Evolutionary conservation across 1,140 invertebrate genomes (phyloP).

Genomic region (Cydia pomonella): DNA sequence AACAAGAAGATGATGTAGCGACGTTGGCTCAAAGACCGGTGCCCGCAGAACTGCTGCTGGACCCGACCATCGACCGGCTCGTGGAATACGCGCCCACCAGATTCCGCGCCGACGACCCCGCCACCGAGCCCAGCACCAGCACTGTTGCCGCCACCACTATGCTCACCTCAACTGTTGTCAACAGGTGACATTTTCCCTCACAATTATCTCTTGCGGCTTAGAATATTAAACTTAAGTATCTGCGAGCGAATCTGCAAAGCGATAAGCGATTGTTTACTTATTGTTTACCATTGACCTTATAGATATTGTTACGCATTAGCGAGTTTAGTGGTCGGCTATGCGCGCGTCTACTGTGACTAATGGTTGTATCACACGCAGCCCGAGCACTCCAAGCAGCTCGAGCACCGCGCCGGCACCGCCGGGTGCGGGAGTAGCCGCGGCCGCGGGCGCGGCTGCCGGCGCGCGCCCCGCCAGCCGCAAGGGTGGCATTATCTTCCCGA

Average conservation of each 20-base stretch:
- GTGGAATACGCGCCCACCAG: conserved; percentile 88
- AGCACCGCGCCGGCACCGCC: conserved; percentile 45
- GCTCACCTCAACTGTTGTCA: conserved; percentile 54
- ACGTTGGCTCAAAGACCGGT: conserved; percentile 86
- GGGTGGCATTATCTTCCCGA: conserved; percentile 92
- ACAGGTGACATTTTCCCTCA: conserved; percentile 68
- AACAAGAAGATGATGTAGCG: conserved; percentile 89
- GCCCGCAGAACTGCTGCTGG: conserved; percentile 86
- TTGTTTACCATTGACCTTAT: conserved; percentile 34
- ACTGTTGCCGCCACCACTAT: conserved; percentile 67
- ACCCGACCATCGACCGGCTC: conserved; percentile 88
- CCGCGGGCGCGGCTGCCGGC: conserved; percentile 45
- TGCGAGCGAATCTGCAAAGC: conserved; percentile 39
- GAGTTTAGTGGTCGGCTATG: conserved; percentile 37
- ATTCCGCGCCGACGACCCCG: conserved; percentile 74
- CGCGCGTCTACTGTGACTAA: conserved; percentile 58
- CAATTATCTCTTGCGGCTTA: neutral
- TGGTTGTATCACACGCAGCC: conserved; percentile 66
- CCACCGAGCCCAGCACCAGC: conserved; percentile 69
- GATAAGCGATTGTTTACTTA: conserved; percentile 42
- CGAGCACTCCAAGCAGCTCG: conserved; percentile 60
- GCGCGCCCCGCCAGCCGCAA: conserved; percentile 81
- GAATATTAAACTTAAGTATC: conserved; percentile 43
- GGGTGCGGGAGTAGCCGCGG: neutral
- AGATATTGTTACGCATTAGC: conserved; percentile 35